phyloP scores from a whole-genome alignment of 37 sponge, comb jelly and placozoan genomes.

The Hexactinellida sp. region DNA sequence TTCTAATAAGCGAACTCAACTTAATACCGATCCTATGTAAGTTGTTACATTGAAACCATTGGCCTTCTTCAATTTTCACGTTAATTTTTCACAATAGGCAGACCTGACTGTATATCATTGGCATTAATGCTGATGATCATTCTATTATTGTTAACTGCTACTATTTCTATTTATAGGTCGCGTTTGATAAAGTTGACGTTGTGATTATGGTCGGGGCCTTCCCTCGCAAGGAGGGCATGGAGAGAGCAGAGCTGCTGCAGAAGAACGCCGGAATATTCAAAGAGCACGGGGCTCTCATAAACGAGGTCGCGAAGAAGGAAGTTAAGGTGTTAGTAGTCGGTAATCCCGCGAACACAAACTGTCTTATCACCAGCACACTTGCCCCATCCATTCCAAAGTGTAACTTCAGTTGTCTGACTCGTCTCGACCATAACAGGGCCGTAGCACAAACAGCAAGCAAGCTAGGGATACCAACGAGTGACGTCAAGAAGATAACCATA shows the following conservation, averaged over 20 bases:
- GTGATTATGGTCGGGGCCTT: constrained; percentile 90
- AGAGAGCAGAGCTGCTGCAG: constrained; percentile 82
- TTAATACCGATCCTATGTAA: no score
- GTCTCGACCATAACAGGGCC: constrained; percentile 92
- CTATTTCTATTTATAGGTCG: constrained; percentile 33
- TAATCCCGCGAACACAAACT: constrained; percentile 98
- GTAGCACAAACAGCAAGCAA: constrained; percentile 72
- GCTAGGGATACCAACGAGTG: constrained; percentile 31
- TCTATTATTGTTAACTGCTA: no score
- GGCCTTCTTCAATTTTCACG: no score
- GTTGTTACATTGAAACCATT: no score
- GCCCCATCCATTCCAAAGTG: constrained; percentile 73
- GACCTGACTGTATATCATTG: no score
- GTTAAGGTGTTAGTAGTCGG: constrained; percentile 96
- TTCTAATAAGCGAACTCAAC: no score
- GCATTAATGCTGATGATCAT: no score
- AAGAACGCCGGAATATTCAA: constrained; percentile 87
- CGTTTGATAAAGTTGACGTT: constrained; percentile 78
- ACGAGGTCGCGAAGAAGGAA: constrained; percentile 76
- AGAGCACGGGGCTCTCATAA: constrained; percentile 68
- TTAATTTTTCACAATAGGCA: no score
- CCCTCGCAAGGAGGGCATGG: constrained; percentile 91
- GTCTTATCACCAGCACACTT: constrained; percentile 43
- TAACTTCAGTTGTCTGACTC: constrained; percentile 90
- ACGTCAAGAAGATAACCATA: constrained; percentile 81